Evolutionary conservation across 2,888 invertebrate species (phyloP), one percentile per base, ranked within the genome.

Genomic region (Stenodema calcarata): DNA sequence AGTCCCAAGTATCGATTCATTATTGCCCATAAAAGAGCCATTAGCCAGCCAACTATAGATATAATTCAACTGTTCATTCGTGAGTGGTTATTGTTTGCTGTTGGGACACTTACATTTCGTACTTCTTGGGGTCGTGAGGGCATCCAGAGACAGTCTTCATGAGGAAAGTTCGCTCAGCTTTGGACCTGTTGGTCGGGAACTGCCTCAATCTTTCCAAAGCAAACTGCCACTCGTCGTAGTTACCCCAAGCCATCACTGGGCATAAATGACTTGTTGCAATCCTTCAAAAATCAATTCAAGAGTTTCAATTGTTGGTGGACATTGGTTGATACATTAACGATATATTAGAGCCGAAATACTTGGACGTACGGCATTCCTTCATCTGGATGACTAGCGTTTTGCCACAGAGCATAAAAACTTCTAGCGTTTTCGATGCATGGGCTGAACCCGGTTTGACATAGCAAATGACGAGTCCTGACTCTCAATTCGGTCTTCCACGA

Each of bases 211-310:
- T 92, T 88, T 96, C 93, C 0, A 96, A 92, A 47, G 96, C 96
- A 89, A 96, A 96, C 88, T 96, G 94, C 96, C 96, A 96, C 91
- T 96, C 96, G 73, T 95, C 94, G 89, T 93, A 92, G 0, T 95
- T 94, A 0, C 96, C 96, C 94, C 95, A 96, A 91, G 94, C 94
- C 91, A 96, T 96, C 0, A 96, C 95, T 0, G 96, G 95, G 88
- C 96, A 96, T 88, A 96, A 94, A 91, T 93, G 95, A 90, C 94
- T 94, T 91, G 95, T 95, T 23, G 95, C 93, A 79, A 96, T 94
- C 7, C 96, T 96, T 90, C 9, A 90, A 90, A 87, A 86, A 69
- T 6, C 11, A 54, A 3, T 3, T 54, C 54, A 11, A 54, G n/a
- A n/a, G n/a, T n/a, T n/a, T n/a, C n/a, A n/a, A n/a, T n/a, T n/a